phyloP scores from a whole-genome alignment of 2,797 vertebrate genomes.

The Myotis myotis region DNA sequence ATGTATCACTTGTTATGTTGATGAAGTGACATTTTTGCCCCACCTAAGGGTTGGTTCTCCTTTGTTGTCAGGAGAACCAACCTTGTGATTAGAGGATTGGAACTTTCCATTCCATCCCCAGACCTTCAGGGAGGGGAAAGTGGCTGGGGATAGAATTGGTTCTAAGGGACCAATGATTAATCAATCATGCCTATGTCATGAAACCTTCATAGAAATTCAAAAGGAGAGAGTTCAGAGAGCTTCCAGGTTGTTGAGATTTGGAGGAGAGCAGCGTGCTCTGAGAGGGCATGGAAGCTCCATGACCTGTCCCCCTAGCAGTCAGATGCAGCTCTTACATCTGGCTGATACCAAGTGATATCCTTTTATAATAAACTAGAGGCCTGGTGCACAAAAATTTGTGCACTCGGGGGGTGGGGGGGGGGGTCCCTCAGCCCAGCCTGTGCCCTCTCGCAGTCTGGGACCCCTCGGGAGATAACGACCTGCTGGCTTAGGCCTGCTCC shows the following conservation, averaged over 20 bases:
- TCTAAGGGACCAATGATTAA: background rate
- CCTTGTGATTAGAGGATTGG: background rate
- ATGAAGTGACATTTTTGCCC: background rate
- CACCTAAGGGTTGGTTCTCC: background rate
- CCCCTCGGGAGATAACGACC: no score
- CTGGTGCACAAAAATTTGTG: no score
- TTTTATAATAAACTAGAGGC: background rate
- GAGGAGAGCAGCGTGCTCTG: background rate
- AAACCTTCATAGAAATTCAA: background rate
- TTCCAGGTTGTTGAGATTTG: background rate
- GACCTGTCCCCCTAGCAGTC: background rate
- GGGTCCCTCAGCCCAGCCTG: no score
- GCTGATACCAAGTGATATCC: background rate
- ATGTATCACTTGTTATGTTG: background rate
- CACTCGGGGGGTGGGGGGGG: no score
- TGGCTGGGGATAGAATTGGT: background rate
- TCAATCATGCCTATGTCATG: background rate
- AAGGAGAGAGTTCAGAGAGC: background rate
- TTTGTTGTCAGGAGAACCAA: background rate
- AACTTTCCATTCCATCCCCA: background rate
- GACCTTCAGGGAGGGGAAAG: background rate
- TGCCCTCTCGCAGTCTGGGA: no score
- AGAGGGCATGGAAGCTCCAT: background rate
- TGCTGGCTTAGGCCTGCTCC: no score
- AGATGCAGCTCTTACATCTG: background rate